These are phyloP conservation scores for Eumerus sabulonum DNA, from an alignment of 2,888 invertebrate species.

Conservation along the genomic window DNA sequence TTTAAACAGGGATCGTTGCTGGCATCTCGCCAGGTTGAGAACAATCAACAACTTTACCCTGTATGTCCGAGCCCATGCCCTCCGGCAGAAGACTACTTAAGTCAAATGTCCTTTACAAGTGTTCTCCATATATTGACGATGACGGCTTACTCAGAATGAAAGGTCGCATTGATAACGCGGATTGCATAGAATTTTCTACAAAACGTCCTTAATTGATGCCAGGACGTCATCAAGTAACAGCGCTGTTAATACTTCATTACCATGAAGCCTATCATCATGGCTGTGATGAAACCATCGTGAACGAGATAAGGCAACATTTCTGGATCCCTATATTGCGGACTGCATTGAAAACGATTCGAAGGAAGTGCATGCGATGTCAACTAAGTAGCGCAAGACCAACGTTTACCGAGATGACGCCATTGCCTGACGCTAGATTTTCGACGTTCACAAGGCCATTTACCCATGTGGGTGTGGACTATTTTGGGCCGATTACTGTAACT, in stretches of 20 bases:
- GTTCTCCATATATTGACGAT: constrained; percentile 32
- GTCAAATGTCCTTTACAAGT: constrained; percentile 14
- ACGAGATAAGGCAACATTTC: constrained; percentile 33
- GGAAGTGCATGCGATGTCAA: constrained; percentile 39
- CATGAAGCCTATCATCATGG: constrained; percentile 38
- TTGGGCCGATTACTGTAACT: neutral
- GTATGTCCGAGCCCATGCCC: no score
- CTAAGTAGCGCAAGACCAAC: constrained; percentile 17
- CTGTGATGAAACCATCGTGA: constrained; percentile 47
- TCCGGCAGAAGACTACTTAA: no score
- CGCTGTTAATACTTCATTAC: constrained; percentile 20
- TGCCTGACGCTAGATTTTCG: neutral
- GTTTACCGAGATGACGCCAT: constrained; percentile 38
- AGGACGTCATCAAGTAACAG: constrained; percentile 27
- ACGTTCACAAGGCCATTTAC: neutral
- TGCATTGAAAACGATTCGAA: constrained; percentile 24
- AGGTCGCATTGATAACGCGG: constrained; percentile 21
- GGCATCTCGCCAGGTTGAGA: no score
- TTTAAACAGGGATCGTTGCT: no score
- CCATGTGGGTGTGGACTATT: neutral
- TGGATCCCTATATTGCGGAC: constrained; percentile 21
- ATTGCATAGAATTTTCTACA: neutral
- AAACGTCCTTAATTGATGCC: constrained; percentile 7
- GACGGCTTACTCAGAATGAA: constrained; percentile 24
- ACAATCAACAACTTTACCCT: no score